Evolutionary conservation across 1,140 invertebrate species (phyloP), one percentile per base, ranked within the genome.

Genomic region (Drosophila aff.): DNA sequence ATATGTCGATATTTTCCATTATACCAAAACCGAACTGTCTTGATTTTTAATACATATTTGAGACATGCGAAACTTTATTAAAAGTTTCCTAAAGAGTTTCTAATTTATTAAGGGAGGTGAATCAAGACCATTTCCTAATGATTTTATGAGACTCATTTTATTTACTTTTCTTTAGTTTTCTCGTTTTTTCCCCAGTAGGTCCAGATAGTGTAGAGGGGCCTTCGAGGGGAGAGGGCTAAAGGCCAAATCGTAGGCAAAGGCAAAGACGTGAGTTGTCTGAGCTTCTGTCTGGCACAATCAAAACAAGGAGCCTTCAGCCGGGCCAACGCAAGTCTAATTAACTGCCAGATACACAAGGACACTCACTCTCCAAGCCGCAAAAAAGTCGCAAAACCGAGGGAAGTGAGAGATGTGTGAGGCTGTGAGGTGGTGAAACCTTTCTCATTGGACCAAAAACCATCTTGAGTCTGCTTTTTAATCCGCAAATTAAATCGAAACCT

Each of bases 271-370:
- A 76, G 61, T 52, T 52, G 71, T 76, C 73, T 76, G 41, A 75
- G 60, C 73, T 62, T 66, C 72, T 76, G 72, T 76, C 72, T 76
- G 72, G 61, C 71, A 76, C 73, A 76, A 76, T 76, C 72, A 76
- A 76, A 76, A 76, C 72, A 66, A 76, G 73, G 16, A 50, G 67
- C 53, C 40, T 61, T 66, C 63, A 66, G 46, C 60, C 33, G 55
- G 28, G 55, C 57, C 41, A 64, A 50, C 73, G 60, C 52, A 65
- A 75, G 74, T 76, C 73, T 76, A 76, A 76, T 76, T 76, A 76
- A 66, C 61, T 76, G 67, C 75, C 66, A 72, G 76, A 71, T 59
- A 71, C 59, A 63, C 44, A 69, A 72, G 47, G 40, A 71, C 75
- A 68, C 59, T 50, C 40, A 21, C 65, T 38, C 16, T 55, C 44